Evolutionary conservation across 2,113 vertebrate species (phyloP), one percentile per base, ranked within the genome.

Genomic region (Lasiurus cinereus): DNA sequence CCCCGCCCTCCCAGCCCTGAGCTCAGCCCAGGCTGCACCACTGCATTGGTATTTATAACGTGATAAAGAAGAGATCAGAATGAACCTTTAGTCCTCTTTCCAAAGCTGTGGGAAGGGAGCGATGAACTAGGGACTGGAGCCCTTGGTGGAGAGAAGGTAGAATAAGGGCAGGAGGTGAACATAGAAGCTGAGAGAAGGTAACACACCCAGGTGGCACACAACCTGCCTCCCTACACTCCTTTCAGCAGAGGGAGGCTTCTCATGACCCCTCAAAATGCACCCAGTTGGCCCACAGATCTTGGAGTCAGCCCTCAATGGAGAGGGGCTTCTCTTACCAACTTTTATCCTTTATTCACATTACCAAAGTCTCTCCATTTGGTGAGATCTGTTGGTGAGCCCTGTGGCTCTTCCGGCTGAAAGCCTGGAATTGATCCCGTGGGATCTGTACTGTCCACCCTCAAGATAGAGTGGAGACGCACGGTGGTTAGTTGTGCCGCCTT

Each of bases 341-440:
- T 36, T 78, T 83, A 59, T 9, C 72, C 66, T 82, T 21, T 6
- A 18, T 62, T 84, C 91, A 93, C 36, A 36, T 69, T 73, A 31
- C 84, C 62, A 78, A 79, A 69, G 86, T 82, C 77, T 77, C 88
- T 84, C 92, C 73, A 76, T 67, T 87, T 54, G 54, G 33, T 84
- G 72, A 77, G 50, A 74, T 88, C 78, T 31, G 33, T 52, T 66
- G 83, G 69, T 88, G 46, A 91, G 78, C 56, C 33, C 64, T 76
- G 69, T 7, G 33, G 83, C 73, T 73, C 0, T 70, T 69, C 15
- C 11, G 54, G n/a, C 73, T 85, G 77, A 87, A 88, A 85, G 88
- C 83, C 54, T 83, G 67, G 33, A 52, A 3, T 15, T 33, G 46
- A 4, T 84, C 67, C 76, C 80, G 12, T 16, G 48, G 67, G 80